phyloP scores from a whole-genome alignment of 2,797 vertebrate genomes.

The Rhynchonycteris naso region DNA sequence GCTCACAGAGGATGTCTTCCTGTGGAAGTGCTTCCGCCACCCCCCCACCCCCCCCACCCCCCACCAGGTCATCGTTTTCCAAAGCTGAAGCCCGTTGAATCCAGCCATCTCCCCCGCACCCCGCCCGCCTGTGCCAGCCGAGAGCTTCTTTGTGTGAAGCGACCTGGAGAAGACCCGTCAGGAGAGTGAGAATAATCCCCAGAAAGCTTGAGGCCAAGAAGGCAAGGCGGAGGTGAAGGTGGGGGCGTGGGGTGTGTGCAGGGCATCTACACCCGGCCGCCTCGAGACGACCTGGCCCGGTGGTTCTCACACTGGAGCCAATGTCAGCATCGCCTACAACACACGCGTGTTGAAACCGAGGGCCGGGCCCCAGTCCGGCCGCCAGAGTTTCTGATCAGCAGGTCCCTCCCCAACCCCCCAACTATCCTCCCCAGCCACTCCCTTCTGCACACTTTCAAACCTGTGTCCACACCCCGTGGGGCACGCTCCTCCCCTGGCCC shows the following conservation, averaged over 20 bases:
- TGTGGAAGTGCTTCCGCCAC: not conserved
- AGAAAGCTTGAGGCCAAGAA: not conserved
- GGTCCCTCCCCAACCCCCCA: not conserved
- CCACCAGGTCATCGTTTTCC: conserved; percentile 30
- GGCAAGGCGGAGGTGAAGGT: not conserved
- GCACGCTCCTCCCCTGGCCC: no score
- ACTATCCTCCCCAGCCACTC: no score
- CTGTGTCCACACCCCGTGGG: not conserved
- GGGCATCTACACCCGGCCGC: not conserved
- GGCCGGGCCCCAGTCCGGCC: accelerated
- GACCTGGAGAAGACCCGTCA: not conserved
- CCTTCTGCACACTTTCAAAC: not conserved
- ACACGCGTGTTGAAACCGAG: accelerated
- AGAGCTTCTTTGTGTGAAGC: not conserved
- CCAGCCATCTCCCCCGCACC: no score
- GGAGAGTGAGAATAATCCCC: not conserved
- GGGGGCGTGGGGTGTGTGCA: not conserved
- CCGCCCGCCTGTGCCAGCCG: not conserved
- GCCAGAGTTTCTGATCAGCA: not conserved
- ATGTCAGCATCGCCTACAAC: not conserved
- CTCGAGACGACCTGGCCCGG: not conserved
- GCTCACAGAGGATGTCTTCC: not conserved
- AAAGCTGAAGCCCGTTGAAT: not conserved
- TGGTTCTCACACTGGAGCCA: not conserved
- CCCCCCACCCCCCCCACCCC: no score